Conservation (phyloP, 37 sponge, comb jelly and placozoan species). For the Hexactinellida sp. region DNA sequence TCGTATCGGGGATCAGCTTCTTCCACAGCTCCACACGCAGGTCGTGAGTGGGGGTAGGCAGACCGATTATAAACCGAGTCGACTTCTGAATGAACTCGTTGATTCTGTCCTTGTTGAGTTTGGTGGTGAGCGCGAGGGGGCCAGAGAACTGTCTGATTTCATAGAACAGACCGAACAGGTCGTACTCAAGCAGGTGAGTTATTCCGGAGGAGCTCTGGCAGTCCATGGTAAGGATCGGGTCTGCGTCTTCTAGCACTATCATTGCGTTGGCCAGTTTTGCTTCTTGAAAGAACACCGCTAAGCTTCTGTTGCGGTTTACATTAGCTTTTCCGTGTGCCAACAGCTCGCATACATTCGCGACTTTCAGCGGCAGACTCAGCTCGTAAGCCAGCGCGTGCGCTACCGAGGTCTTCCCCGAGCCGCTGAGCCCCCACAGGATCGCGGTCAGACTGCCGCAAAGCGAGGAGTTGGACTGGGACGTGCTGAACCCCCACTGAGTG, state of each 20-base stretch:
- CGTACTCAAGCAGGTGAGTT: neutral
- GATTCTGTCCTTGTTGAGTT: neutral
- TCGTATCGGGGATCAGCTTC: constrained; percentile 36
- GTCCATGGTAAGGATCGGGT: constrained; percentile 26
- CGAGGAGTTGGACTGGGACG: constrained; percentile 25
- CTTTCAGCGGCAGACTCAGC: constrained; percentile 55
- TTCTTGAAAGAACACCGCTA: constrained; percentile 42
- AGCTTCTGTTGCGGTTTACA: constrained; percentile 15
- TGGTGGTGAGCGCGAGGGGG: neutral
- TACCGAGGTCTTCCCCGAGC: constrained; percentile 38
- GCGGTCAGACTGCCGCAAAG: constrained; percentile 15
- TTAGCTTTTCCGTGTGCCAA: constrained; percentile 8
- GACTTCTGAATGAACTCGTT: neutral
- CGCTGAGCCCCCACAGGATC: constrained; percentile 30
- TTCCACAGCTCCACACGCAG: constrained; percentile 39
- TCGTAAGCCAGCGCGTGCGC: constrained; percentile 48
- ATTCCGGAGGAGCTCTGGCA: constrained; percentile 19
- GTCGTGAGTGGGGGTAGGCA: neutral
- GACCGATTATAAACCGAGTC: constrained; percentile 25
- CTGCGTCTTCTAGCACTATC: constrained; percentile 39
- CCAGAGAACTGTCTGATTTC: neutral
- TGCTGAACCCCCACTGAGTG: constrained; percentile 51
- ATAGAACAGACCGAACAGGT: neutral
- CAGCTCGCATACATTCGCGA: constrained; percentile 6
- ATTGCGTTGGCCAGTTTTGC: constrained; percentile 48